Evolutionary conservation across 64 coral and sea anemone species (phyloP).

Genomic region (Montipora capricornis): DNA sequence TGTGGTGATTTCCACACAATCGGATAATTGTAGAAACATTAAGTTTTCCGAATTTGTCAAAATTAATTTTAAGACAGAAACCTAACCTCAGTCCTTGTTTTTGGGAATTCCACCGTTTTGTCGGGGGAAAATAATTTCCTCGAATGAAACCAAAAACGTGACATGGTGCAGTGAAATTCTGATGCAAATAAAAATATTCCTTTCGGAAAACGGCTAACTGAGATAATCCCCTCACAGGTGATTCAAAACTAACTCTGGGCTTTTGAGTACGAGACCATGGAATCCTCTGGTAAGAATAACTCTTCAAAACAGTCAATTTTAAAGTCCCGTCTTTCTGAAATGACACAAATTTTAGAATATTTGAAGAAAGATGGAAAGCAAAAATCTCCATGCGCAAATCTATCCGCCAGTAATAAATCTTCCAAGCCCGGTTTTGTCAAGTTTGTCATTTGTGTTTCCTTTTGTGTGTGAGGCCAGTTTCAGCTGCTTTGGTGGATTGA

Average conservation of each 20-base stretch:
- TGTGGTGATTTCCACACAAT: neutral
- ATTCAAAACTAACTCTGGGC: too few relatives aligned
- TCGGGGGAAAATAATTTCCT: too few relatives aligned
- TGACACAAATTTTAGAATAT: neutral
- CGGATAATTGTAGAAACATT: neutral
- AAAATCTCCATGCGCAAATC: neutral
- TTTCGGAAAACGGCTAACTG: too few relatives aligned
- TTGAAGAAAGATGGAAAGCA: neutral
- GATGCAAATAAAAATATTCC: too few relatives aligned
- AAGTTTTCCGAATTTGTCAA: too few relatives aligned
- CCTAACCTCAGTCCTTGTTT: too few relatives aligned
- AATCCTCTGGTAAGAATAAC: neutral
- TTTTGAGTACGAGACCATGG: too few relatives aligned
- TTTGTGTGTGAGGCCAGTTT: neutral
- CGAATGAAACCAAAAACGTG: too few relatives aligned
- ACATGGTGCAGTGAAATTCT: too few relatives aligned
- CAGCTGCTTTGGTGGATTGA: conserved; percentile 7
- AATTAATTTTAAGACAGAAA: too few relatives aligned
- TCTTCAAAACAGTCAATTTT: neutral
- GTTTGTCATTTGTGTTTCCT: conserved; percentile 10
- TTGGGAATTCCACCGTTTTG: too few relatives aligned
- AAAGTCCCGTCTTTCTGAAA: neutral
- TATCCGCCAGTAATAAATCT: neutral
- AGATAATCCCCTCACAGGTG: too few relatives aligned
- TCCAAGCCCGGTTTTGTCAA: neutral